Evolutionary conservation across 1,140 invertebrate genomes (phyloP).

Genomic region (Triops cancriformis): DNA sequence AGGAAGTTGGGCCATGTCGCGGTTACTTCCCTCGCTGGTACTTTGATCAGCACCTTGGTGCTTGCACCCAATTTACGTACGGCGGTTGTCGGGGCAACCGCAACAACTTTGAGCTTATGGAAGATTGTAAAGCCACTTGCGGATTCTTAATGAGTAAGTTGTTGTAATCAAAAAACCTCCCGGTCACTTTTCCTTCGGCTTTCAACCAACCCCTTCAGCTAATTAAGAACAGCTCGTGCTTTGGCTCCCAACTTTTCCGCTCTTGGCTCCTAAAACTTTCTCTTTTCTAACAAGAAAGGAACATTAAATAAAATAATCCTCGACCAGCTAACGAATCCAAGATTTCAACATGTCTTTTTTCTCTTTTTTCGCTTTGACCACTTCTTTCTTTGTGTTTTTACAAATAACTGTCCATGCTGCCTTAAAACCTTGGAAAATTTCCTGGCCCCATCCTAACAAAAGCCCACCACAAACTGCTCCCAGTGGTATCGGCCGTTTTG

Average conservation of each 20-base stretch:
- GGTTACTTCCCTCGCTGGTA: slow-evolving; percentile 73
- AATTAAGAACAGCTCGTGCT: too few relatives aligned
- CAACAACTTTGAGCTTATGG: slow-evolving; percentile 72
- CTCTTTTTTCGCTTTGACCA: too few relatives aligned
- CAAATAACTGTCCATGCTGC: not conserved
- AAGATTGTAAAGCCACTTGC: slow-evolving; percentile 69
- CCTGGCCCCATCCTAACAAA: not conserved
- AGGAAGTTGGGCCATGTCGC: slow-evolving; percentile 68
- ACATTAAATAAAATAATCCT: too few relatives aligned
- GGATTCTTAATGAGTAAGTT: slow-evolving; percentile 35
- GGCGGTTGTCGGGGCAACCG: slow-evolving; percentile 81
- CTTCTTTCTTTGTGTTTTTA: not conserved
- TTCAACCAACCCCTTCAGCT: not conserved
- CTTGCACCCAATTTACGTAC: slow-evolving; percentile 74
- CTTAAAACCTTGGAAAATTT: not conserved
- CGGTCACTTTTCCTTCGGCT: not conserved
- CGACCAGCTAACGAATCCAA: too few relatives aligned
- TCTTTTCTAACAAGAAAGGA: too few relatives aligned
- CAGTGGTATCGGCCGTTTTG: slow-evolving; percentile 24
- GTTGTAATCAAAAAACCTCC: not conserved
- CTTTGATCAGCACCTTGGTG: slow-evolving; percentile 59
- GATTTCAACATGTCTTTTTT: too few relatives aligned
- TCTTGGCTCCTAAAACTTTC: too few relatives aligned
- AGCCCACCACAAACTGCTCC: not conserved
- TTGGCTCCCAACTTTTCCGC: too few relatives aligned